A percentile compares a stretch with the other conserved stretches of the same genome.
Conservation (phyloP, 2,113 vertebrate species). For the Sceloporus undulatus region DNA sequence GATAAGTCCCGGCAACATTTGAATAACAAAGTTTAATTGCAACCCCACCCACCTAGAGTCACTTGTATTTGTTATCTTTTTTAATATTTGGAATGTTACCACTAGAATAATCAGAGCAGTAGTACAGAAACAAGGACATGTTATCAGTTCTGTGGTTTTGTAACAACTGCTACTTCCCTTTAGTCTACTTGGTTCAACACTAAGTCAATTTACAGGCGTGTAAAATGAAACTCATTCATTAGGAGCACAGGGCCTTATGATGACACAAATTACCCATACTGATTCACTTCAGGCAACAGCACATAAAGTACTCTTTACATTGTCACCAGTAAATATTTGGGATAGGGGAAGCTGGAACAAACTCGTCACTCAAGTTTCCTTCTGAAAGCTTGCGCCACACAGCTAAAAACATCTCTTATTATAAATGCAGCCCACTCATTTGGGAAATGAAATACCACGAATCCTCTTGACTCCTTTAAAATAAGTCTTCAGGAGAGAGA, state of each 20-base stretch:
- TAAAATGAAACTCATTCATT: neutral
- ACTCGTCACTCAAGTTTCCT: conserved; percentile 9
- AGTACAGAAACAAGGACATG: neutral
- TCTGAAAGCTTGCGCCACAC: neutral
- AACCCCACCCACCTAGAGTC: neutral
- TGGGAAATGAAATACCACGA: neutral
- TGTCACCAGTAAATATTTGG: conserved; percentile 17
- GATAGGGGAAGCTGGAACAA: neutral
- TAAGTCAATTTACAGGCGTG: neutral
- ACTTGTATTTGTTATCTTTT: conserved; percentile 4
- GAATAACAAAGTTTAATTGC: conserved; percentile 6
- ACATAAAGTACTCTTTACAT: conserved; percentile 24
- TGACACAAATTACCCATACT: neutral
- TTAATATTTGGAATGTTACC: fast-evolving
- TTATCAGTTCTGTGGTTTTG: conserved; percentile 12
- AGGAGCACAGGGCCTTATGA: neutral
- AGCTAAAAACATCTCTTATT: conserved; percentile 15
- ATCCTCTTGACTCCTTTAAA: conserved; percentile 3
- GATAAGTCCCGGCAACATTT: conserved; percentile 16
- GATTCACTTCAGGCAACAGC: conserved; percentile 8
- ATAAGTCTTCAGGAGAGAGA: conserved; percentile 2
- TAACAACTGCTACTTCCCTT: neutral
- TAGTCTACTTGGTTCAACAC: neutral
- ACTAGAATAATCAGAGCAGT: fast-evolving
- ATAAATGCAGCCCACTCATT: conserved; percentile 12